These are phyloP conservation scores for Alca torda DNA, from an alignment of 2,797 vertebrate species.

Conservation along the genomic window DNA sequence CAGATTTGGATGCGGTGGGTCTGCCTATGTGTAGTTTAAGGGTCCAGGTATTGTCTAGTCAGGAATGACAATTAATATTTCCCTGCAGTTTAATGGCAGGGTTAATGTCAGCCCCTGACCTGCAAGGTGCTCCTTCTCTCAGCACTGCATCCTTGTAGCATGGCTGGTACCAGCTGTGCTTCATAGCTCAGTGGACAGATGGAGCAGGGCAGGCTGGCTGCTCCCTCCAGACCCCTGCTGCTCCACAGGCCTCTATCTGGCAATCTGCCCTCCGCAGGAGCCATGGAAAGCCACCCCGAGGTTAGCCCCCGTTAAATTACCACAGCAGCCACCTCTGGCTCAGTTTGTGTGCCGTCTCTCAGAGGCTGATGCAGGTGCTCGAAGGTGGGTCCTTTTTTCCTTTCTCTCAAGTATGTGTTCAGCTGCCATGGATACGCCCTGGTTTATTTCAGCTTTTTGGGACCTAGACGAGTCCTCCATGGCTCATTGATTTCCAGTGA, in stretches of 20 bases:
- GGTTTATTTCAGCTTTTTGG: not conserved
- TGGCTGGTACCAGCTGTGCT: not conserved
- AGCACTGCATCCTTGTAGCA: not conserved
- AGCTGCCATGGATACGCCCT: not conserved
- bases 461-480: not conserved
- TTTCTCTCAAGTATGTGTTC: not conserved
- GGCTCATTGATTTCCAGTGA: slow-evolving; percentile 45
- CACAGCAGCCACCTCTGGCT: not conserved
- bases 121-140: not conserved
- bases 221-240: not conserved
- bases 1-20: not conserved
- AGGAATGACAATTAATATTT: not conserved
- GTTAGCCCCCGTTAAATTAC: not conserved
- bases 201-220: not conserved
- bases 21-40: not conserved
- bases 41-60: not conserved
- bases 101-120: not conserved
- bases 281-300: not conserved
- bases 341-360: not conserved
- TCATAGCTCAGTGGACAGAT: not conserved
- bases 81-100: not conserved
- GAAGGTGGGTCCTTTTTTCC: not conserved
- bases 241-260: not conserved
- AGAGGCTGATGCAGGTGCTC: not conserved
- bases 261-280: not conserved